Evolutionary conservation across 2,797 vertebrate species (phyloP).

Genomic region (Melanotaenia parkinsoni): DNA sequence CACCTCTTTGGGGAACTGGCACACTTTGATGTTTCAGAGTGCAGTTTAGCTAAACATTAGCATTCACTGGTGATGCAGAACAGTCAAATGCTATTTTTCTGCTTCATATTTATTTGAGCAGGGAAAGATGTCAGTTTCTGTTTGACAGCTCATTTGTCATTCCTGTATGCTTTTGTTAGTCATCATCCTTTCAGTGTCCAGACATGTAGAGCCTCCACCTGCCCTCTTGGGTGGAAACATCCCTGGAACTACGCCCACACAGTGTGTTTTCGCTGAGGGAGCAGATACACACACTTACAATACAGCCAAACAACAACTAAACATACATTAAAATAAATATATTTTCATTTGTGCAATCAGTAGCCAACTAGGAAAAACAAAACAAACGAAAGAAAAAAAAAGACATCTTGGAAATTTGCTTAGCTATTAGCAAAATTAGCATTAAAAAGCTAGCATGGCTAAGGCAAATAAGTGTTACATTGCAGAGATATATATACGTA

Average conservation of each 20-base stretch:
- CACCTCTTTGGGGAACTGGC: slow-evolving; percentile 39
- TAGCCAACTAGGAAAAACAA: neutral
- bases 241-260: slow-evolving; percentile 54
- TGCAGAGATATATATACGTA: no score
- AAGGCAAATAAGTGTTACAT: no score
- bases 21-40: slow-evolving; percentile 50
- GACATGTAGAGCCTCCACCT: slow-evolving; percentile 56
- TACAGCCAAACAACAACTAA: neutral
- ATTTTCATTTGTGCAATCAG: neutral
- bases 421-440: neutral
- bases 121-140: slow-evolving; percentile 68
- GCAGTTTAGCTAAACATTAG: slow-evolving; percentile 74
- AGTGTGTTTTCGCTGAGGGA: slow-evolving; percentile 17
- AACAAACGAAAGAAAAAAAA: neutral
- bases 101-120: slow-evolving; percentile 50
- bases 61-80: slow-evolving; percentile 63
- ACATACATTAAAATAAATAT: neutral
- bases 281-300: slow-evolving; percentile 8
- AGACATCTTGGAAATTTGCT: neutral
- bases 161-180: slow-evolving; percentile 61
- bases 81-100: slow-evolving; percentile 58
- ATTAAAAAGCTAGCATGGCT: no score
- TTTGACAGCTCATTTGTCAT: slow-evolving; percentile 78
- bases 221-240: slow-evolving; percentile 73
- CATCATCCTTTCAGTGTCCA: slow-evolving; percentile 56